Evolutionary conservation across 2,888 invertebrate species (phyloP).

Genomic region (Troilus luridus): DNA sequence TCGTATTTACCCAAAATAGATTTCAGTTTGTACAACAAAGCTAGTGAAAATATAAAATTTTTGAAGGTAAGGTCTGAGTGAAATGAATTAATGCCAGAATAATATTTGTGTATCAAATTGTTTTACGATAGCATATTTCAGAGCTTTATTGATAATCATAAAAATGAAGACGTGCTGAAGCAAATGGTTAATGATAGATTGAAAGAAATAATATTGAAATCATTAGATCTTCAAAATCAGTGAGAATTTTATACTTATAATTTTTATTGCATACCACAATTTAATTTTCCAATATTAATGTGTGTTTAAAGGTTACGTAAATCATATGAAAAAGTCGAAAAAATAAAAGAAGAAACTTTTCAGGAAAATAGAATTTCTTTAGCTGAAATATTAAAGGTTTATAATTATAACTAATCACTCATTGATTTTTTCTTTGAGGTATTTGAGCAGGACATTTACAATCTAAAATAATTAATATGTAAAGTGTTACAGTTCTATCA

Average conservation of each 20-base stretch:
- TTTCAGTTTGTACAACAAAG: background rate
- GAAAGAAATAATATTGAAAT: constrained; percentile 23
- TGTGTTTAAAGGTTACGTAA: constrained; percentile 34
- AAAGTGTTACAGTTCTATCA: constrained; percentile 62
- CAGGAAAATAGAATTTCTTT: background rate
- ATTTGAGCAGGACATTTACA: background rate
- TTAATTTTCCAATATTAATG: background rate
- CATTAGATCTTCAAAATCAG: constrained; percentile 1
- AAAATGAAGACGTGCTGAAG: constrained; percentile 33
- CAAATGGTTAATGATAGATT: constrained; percentile 21
- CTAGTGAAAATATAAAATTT: constrained; percentile 44
- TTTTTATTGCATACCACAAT: background rate
- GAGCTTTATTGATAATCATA: constrained; percentile 38
- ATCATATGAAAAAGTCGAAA: constrained; percentile 35
- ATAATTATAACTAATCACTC: background rate
- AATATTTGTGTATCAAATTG: background rate
- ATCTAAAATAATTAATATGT: background rate
- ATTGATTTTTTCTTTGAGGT: background rate
- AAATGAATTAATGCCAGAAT: background rate
- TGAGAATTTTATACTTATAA: background rate
- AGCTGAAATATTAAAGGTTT: constrained; percentile 57
- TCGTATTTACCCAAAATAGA: constrained; percentile 52
- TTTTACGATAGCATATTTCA: background rate
- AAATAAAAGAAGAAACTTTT: constrained; percentile 49
- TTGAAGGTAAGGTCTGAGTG: constrained; percentile 1